A percentile compares a stretch with the other conserved stretches of the same genome.
Evolutionary conservation across 2,113 vertebrate genomes (phyloP).

Genomic region (Hemicordylus capensis): DNA sequence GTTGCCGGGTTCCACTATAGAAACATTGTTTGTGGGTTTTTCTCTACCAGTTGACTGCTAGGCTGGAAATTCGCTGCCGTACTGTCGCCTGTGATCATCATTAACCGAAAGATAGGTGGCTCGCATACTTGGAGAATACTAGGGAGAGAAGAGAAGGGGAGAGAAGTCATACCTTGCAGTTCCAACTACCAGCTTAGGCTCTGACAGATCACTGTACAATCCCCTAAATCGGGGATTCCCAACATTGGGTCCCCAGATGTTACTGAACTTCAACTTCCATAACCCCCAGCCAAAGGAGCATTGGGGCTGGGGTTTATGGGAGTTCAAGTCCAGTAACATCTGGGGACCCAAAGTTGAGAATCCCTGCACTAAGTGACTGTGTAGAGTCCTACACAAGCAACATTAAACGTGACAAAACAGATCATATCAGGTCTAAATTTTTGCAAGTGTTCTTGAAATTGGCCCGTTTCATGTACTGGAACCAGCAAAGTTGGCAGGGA

Average conservation of each 20-base stretch:
- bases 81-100: conserved; percentile 85
- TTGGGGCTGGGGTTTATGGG: too few species aligned
- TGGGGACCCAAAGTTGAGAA: too few species aligned
- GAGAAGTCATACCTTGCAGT: conserved; percentile 6
- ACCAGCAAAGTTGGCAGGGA: not conserved
- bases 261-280: too few species aligned
- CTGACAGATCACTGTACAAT: too few species aligned
- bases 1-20: conserved; percentile 43
- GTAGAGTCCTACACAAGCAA: not conserved
- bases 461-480: not conserved
- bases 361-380: too few species aligned
- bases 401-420: not conserved
- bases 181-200: not conserved
- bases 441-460: not conserved
- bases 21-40: not conserved
- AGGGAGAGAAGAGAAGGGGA: conserved; percentile 35
- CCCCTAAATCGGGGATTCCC: too few species aligned
- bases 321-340: too few species aligned
- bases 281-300: too few species aligned
- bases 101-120: conserved; percentile 94
- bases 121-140: conserved; percentile 97
- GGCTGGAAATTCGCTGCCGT: conserved; percentile 83
- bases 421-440: not conserved
- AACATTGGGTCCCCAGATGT: too few species aligned
- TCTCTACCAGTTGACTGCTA: conserved; percentile 50